These are phyloP conservation scores for Pocillopora damicornis DNA, from an alignment of 64 coral and sea anemone species.

Conservation along the genomic window DNA sequence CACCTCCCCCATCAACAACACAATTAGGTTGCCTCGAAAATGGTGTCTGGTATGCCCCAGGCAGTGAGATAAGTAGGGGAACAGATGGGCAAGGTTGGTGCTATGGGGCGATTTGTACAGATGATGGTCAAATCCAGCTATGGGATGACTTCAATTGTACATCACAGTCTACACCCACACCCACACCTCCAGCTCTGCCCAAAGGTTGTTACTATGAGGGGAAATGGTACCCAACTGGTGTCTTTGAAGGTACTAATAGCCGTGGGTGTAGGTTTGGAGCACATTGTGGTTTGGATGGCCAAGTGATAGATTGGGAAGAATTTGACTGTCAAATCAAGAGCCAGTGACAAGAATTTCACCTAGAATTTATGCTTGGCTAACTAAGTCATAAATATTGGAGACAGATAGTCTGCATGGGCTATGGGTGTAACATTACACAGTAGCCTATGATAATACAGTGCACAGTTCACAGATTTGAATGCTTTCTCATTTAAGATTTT, in stretches of 20 bases:
- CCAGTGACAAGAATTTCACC: not conserved
- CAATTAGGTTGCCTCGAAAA: slow-evolving; percentile 11
- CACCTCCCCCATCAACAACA: not conserved
- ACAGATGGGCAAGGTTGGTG: slow-evolving; percentile 1
- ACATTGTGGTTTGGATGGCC: slow-evolving; percentile 17
- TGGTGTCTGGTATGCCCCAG: slow-evolving; percentile 20
- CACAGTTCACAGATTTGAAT: no score
- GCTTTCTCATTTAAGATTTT: no score
- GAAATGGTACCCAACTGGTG: slow-evolving; percentile 5
- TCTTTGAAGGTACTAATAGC: slow-evolving; percentile 4
- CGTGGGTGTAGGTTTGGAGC: slow-evolving; percentile 28
- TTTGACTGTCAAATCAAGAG: not conserved
- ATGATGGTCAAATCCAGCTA: not conserved
- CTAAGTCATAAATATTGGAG: not conserved
- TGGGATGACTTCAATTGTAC: slow-evolving; percentile 37
- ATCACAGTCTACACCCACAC: not conserved
- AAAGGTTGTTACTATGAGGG: slow-evolving; percentile 45
- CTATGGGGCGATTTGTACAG: not conserved
- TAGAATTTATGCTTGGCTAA: not conserved
- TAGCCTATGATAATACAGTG: no score
- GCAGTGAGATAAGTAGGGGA: slow-evolving; percentile 17
- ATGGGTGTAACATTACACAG: no score
- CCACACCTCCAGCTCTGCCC: not conserved
- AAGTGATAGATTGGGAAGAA: slow-evolving; percentile 36
- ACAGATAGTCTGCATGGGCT: no score